Evolutionary conservation across 2,113 vertebrate genomes (phyloP).

Genomic region (Chauna torquata): DNA sequence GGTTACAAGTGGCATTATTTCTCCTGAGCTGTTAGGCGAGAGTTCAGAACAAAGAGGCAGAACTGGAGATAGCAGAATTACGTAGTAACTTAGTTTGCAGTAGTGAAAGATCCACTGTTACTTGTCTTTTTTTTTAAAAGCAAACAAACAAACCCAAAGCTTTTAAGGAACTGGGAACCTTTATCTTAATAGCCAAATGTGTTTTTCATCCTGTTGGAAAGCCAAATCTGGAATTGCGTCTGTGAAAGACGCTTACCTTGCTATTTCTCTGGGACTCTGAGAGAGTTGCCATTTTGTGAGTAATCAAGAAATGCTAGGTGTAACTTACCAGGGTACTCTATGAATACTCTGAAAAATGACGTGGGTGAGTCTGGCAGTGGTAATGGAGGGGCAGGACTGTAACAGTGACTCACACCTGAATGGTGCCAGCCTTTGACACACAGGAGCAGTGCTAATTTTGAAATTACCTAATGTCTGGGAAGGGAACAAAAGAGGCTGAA

Average conservation of each 20-base stretch:
- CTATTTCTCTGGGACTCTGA: background rate
- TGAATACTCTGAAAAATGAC: fast-evolving
- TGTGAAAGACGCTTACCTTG: background rate
- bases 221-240: background rate
- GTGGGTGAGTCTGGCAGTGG: background rate
- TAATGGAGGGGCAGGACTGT: background rate
- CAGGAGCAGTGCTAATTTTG: background rate
- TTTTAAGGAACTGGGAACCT: background rate
- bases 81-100: background rate
- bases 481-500: background rate
- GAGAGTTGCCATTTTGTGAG: background rate
- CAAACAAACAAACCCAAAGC: background rate
- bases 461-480: background rate
- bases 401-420: fast-evolving
- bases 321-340: background rate
- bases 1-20: background rate
- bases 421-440: background rate
- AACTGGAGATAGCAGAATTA: background rate
- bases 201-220: background rate
- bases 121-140: background rate
- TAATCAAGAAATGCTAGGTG: background rate
- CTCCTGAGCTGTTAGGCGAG: background rate
- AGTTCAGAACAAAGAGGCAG: background rate
- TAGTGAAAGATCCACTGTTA: background rate
- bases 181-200: background rate